These are phyloP conservation scores for Tetraneura akinire DNA, from an alignment of 1,140 invertebrate genomes.

Conservation along the genomic window DNA sequence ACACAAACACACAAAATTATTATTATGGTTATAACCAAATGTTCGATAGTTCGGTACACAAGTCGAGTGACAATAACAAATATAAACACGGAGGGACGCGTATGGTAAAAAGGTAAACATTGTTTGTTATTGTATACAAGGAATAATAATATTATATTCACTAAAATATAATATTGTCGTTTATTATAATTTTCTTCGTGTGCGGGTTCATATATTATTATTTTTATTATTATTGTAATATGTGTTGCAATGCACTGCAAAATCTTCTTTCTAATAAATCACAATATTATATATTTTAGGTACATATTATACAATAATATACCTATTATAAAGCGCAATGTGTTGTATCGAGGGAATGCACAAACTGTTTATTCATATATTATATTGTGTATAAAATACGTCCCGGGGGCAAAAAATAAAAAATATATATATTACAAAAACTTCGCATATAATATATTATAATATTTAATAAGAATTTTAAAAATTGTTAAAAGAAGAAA, in stretches of 20 bases:
- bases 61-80: slow-evolving; percentile 45
- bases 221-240: too few species aligned
- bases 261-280: slow-evolving; percentile 34
- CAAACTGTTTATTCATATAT: slow-evolving; percentile 48
- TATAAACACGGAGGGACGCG: slow-evolving; percentile 1
- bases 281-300: too few species aligned
- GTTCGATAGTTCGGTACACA: neutral
- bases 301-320: too few species aligned
- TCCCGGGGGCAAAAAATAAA: neutral
- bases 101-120: slow-evolving; percentile 33
- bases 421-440: neutral
- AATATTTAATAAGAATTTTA: slow-evolving; percentile 26
- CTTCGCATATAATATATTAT: neutral
- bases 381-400: too few species aligned
- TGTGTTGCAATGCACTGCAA: neutral
- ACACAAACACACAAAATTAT: too few species aligned
- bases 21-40: too few species aligned
- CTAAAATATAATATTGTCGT: slow-evolving; percentile 36
- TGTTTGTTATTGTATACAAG: too few species aligned
- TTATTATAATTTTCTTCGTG: slow-evolving; percentile 40
- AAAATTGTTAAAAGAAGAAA: slow-evolving; percentile 18
- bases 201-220: slow-evolving; percentile 2
- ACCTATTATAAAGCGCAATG: too few species aligned
- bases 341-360: too few species aligned
- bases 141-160: neutral